A percentile compares a stretch with the other conserved stretches of the same genome.
Conservation (phyloP, 1,140 invertebrate species). For the Leptinotarsa lineolata region DNA sequence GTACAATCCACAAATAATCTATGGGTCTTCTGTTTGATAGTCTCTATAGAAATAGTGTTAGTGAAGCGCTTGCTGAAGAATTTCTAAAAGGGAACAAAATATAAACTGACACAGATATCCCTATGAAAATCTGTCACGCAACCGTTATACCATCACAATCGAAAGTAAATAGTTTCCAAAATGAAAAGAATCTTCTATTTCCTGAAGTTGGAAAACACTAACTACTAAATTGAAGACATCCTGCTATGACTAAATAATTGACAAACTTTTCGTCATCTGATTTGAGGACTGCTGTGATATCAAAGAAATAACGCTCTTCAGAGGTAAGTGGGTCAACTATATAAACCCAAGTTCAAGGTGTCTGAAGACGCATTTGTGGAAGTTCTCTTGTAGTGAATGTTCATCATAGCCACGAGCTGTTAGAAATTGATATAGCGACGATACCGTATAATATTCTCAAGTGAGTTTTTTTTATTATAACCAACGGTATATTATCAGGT, state of each 20-base stretch:
- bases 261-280: neutral
- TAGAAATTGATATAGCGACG: neutral
- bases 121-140: too few relatives aligned
- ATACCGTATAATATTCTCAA: neutral
- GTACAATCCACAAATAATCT: too few relatives aligned
- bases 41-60: too few relatives aligned
- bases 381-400: conserved; percentile 11
- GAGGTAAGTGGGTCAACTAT: conserved; percentile 21
- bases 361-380: conserved; percentile 18
- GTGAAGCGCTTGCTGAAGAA: too few relatives aligned
- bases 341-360: conserved; percentile 23
- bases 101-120: too few relatives aligned
- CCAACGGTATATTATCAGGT: too few relatives aligned
- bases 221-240: neutral
- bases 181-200: too few relatives aligned
- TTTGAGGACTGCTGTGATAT: neutral
- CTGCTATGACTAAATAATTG: neutral
- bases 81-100: too few relatives aligned
- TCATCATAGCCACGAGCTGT: neutral
- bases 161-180: too few relatives aligned
- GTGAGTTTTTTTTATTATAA: neutral
- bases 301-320: conserved; percentile 1
- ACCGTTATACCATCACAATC: too few relatives aligned
- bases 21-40: too few relatives aligned
- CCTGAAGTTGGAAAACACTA: too few relatives aligned